Evolutionary conservation across 2,888 invertebrate genomes (phyloP).

Genomic region (Epinotia ramella): DNA sequence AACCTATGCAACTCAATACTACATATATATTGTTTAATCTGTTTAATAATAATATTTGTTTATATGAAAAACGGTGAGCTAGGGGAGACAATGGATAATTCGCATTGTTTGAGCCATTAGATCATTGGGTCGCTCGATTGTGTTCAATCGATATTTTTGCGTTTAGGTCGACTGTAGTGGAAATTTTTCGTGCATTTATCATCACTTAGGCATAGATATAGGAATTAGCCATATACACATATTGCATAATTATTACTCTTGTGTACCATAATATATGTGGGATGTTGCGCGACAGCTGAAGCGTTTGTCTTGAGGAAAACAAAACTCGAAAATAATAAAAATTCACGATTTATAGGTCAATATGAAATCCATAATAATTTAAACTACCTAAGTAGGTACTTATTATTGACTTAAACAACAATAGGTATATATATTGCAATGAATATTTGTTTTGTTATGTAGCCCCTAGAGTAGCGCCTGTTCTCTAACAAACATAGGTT

Average conservation of each 20-base stretch:
- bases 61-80: conserved; percentile 54
- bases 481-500: no score
- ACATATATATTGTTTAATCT: conserved; percentile 28
- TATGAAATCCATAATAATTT: no score
- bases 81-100: conserved; percentile 55
- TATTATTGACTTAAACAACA: no score
- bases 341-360: background rate
- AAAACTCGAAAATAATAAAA: background rate
- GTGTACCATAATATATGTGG: background rate
- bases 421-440: no score
- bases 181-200: conserved; percentile 11
- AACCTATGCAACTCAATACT: conserved; percentile 59
- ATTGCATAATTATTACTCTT: background rate
- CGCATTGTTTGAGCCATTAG: conserved; percentile 50
- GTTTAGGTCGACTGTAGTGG: conserved; percentile 20
- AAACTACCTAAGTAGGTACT: no score
- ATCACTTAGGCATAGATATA: background rate
- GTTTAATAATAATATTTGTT: conserved; percentile 50
- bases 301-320: conserved; percentile 8
- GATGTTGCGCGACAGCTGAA: background rate
- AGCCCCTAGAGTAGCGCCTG: no score
- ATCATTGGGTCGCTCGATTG: conserved; percentile 29
- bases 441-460: no score
- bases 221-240: background rate
- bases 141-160: conserved; percentile 16